phyloP scores from a whole-genome alignment of 1,140 invertebrate genomes.

The Pseudomyrmex sp. region DNA sequence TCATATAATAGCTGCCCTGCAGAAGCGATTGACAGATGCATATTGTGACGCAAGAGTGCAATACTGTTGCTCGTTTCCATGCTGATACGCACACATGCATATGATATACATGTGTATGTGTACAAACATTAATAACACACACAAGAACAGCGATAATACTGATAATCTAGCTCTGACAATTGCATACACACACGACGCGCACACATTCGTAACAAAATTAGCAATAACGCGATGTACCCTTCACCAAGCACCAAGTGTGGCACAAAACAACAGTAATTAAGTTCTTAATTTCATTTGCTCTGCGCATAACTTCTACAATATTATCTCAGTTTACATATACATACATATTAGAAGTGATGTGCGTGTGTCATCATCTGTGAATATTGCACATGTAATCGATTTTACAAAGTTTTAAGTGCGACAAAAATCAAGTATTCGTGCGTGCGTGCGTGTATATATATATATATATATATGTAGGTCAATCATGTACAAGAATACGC shows the following conservation, averaged over 20 bases:
- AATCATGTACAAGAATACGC: too few relatives aligned
- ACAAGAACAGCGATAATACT: neutral
- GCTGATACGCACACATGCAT: neutral
- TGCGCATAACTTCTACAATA: constrained; percentile 6
- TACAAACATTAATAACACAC: constrained; percentile 44
- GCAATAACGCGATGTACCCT: constrained; percentile 55
- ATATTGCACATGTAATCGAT: too few relatives aligned
- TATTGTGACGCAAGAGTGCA: neutral
- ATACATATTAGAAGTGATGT: too few relatives aligned
- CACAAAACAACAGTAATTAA: constrained; percentile 60
- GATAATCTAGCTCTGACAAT: too few relatives aligned
- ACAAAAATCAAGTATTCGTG: too few relatives aligned
- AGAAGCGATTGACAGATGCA: neutral
- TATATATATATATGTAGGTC: too few relatives aligned
- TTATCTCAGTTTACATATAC: neutral
- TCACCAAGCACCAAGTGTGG: constrained; percentile 65
- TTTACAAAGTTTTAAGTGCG: too few relatives aligned
- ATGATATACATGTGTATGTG: constrained; percentile 29
- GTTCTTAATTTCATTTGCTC: neutral
- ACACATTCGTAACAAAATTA: constrained; percentile 5
- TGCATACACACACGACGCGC: constrained; percentile 13
- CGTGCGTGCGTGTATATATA: too few relatives aligned
- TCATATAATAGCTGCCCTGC: too few relatives aligned
- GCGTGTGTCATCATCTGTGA: too few relatives aligned
- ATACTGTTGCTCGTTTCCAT: constrained; percentile 8